Evolutionary conservation across 2,888 invertebrate genomes (phyloP), one percentile per base, ranked within the genome.

Genomic region (Macrosoma leucophasiata): DNA sequence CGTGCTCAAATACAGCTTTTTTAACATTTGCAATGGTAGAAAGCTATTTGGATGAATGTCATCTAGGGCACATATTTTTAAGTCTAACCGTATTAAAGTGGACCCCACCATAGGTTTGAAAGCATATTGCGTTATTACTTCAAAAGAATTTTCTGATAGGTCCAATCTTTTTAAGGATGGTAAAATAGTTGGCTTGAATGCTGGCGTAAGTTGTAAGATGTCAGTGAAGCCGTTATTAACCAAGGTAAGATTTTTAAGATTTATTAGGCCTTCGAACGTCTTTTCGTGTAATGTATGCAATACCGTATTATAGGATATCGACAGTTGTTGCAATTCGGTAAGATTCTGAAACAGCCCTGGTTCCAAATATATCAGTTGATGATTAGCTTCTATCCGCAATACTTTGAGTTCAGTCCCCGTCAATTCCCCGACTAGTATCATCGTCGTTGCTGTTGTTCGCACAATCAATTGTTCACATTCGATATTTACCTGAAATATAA

Each of bases 381-480:
- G 76, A 46, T 88, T 88, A 0, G 85, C 85, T 55, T 88, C 88
- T 35, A 88, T 77, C 43, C 82, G 75, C 7, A 88, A 52, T 3
- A 62, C 58, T 48, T 65, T 66, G 21, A 88, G 46, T 33, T 81
- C 68, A 14, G 53, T 55, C 5, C 79, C 50, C 49, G 73, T 56
- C 2, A 87, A 57, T 48, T 85, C 85, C n/a, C 78, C 82, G 36
- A 58, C 62, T 3, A 44, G 43, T 5, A 88, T 67, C 39, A 63
- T 55, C 3, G 53, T 58, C 8, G 88, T 84, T n/a, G 71, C 71
- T 2, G 88, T 78, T 2, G 84, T 85, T 33, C 85, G 73, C 4
- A 88, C 68, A 48, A 76, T 68, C 3, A 88, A 58, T 1, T 62
- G 46, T 22, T 75, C 67, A 12, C 79, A 72, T 29, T 50, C 52